Evolutionary conservation across 2,113 vertebrate species (phyloP).

Genomic region (Nettapus auritus): DNA sequence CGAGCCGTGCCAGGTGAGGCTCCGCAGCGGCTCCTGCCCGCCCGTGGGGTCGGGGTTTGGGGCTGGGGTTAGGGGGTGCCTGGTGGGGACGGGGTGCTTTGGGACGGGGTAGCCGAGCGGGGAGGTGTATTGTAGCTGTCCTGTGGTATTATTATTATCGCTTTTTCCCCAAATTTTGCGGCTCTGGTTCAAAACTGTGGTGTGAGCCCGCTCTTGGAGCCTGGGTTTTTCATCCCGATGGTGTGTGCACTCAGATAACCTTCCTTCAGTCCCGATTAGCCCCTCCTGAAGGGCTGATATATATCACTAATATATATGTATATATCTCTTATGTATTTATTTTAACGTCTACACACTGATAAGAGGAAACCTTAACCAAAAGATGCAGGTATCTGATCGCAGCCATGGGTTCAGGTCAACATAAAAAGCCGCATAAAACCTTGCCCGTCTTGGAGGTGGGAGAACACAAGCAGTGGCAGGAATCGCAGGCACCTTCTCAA

Average conservation of each 20-base stretch:
- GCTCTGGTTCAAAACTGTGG: neutral
- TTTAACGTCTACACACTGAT: neutral
- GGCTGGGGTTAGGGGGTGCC: no score
- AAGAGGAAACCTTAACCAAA: neutral
- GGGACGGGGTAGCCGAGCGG: neutral
- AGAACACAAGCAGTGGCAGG: neutral
- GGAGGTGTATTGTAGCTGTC: neutral
- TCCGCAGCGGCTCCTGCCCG: neutral
- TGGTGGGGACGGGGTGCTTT: no score
- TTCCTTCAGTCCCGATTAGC: neutral
- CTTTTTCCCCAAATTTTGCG: rapidly evolving
- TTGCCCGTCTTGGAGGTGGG: neutral
- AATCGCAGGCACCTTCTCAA: slow-evolving; percentile 15
- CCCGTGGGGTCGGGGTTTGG: no score
- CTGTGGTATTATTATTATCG: neutral
- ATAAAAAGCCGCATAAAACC: neutral
- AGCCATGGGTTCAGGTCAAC: neutral
- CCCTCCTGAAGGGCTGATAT: neutral
- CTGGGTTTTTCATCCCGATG: neutral
- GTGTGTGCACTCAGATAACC: no score
- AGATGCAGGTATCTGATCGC: neutral
- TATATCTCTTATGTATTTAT: neutral
- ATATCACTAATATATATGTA: neutral
- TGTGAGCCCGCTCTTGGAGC: rapidly evolving
- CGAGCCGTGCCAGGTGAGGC: neutral